Evolutionary conservation across 30 jellyfish, hydroid and myxozoan species (phyloP).

Genomic region (Cassiopea andromeda): DNA sequence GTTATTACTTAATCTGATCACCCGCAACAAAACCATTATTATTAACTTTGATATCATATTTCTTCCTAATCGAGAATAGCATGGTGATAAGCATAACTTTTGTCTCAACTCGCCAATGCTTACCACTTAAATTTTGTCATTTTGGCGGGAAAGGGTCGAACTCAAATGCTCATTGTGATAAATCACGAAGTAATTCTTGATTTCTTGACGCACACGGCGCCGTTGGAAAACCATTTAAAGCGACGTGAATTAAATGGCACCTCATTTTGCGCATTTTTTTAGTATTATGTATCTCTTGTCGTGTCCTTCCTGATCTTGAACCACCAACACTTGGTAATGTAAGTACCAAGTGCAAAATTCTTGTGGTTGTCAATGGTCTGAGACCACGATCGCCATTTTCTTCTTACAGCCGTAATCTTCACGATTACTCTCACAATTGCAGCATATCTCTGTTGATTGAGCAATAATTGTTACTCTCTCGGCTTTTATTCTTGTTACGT

Average conservation of each 20-base stretch:
- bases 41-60: no score
- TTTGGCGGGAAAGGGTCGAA: background rate
- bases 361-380: constrained; percentile 42
- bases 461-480: constrained; percentile 38
- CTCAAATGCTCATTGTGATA: background rate
- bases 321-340: constrained; percentile 27
- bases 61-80: no score
- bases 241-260: constrained; percentile 36
- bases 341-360: constrained; percentile 19
- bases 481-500: background rate
- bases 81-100: no score
- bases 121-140: background rate
- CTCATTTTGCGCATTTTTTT: constrained; percentile 44
- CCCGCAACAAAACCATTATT: no score
- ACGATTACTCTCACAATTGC: constrained; percentile 25
- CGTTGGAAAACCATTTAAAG: constrained; percentile 40
- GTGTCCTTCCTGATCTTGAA: constrained; percentile 66
- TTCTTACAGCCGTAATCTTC: constrained; percentile 6
- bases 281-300: constrained; percentile 29
- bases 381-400: background rate
- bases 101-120: no score
- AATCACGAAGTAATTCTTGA: constrained; percentile 5
- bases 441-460: constrained; percentile 46
- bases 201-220: constrained; percentile 69
- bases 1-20: no score